phyloP scores from a whole-genome alignment of 2,797 vertebrate species.

The Poeciliopsis turneri region DNA sequence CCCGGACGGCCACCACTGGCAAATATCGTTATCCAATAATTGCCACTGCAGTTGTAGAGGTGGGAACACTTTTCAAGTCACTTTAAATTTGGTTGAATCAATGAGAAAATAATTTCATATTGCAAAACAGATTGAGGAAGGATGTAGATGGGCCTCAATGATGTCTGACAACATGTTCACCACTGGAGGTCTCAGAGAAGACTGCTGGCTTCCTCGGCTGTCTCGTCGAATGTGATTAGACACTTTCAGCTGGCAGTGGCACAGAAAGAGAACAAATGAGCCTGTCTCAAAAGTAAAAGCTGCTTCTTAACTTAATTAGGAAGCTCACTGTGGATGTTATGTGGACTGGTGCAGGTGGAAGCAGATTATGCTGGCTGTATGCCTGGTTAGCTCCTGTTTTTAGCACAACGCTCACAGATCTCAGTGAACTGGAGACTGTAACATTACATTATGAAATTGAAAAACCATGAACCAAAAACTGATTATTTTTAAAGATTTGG shows the following conservation, averaged over 20 bases:
- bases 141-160: slow-evolving; percentile 5
- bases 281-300: slow-evolving; percentile 73
- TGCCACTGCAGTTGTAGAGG: not conserved
- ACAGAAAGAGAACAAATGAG: slow-evolving; percentile 65
- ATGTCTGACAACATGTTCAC: slow-evolving; percentile 23
- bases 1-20: no score
- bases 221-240: slow-evolving; percentile 57
- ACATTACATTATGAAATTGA: not conserved
- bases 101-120: slow-evolving; percentile 15
- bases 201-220: slow-evolving; percentile 15
- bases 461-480: not conserved
- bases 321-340: slow-evolving; percentile 54
- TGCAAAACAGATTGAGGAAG: slow-evolving; percentile 20
- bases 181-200: slow-evolving; percentile 23
- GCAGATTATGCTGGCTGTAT: not conserved
- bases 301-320: slow-evolving; percentile 75
- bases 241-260: slow-evolving; percentile 54
- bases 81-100: not conserved
- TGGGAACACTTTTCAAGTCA: not conserved
- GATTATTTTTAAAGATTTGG: not conserved
- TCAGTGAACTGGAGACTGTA: not conserved
- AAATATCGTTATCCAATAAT: no score
- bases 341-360: slow-evolving; percentile 29
- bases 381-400: not conserved
- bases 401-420: not conserved